phyloP scores from a whole-genome alignment of 2,113 vertebrate genomes.

The Crotophaga sulcirostris region DNA sequence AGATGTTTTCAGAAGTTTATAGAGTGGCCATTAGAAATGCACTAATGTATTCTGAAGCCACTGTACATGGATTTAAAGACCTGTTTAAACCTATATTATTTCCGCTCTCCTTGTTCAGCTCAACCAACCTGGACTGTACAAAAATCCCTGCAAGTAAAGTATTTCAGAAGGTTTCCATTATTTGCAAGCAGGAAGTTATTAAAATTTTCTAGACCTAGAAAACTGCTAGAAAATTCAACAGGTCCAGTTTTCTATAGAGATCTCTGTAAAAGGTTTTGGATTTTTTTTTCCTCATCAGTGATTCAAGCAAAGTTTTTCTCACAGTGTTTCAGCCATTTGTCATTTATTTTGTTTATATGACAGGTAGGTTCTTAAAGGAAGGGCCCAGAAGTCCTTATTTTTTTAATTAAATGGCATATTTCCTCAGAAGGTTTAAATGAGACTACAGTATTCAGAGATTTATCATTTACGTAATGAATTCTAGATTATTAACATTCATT shows the following conservation, averaged over 20 bases:
- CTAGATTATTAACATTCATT: neutral
- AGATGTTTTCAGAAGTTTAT: neutral
- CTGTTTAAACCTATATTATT: neutral
- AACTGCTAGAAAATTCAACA: neutral
- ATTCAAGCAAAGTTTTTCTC: neutral
- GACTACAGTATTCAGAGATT: neutral
- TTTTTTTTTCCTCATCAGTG: neutral
- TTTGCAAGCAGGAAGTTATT: neutral
- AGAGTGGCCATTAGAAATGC: neutral
- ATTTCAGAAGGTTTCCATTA: neutral
- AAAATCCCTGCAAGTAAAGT: neutral
- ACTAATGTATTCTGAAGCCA: neutral
- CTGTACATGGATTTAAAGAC: neutral
- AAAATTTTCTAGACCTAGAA: neutral
- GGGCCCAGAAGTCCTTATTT: neutral
- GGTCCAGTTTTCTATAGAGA: neutral
- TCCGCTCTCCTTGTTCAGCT: neutral
- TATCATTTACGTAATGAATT: neutral
- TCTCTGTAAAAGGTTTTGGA: neutral
- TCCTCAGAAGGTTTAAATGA: neutral
- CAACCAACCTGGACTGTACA: neutral
- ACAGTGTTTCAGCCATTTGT: neutral
- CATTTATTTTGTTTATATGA: neutral
- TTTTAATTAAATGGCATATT: neutral
- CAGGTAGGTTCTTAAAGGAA: neutral